These are phyloP conservation scores for Oscheius myriophilus DNA, from an alignment of 2,888 invertebrate species.

Conservation along the genomic window DNA sequence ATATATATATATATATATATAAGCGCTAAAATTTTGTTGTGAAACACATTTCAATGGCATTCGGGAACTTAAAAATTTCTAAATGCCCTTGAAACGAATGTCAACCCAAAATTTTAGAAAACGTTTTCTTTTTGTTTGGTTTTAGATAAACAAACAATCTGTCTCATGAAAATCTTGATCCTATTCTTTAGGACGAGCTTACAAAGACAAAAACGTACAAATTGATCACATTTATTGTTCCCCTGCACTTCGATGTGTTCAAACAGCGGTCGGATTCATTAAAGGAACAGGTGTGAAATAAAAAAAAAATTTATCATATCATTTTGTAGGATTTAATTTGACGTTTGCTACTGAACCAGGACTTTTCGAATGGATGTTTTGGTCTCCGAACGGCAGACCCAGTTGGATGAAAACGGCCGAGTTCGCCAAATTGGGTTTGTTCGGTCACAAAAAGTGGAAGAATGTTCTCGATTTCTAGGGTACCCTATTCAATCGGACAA, in stretches of 20 bases:
- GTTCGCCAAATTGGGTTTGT: conserved; percentile 53
- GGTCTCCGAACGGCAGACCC: conserved; percentile 84
- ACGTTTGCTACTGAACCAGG: conserved; percentile 81
- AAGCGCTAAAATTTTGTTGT: no score
- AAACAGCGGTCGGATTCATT: conserved; percentile 79
- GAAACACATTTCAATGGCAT: no score
- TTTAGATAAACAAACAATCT: no score
- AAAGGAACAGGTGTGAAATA: conserved; percentile 71
- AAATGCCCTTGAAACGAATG: no score
- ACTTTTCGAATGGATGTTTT: conserved; percentile 90
- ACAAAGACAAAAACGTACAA: conserved; percentile 79
- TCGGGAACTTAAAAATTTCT: no score
- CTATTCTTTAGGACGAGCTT: conserved; percentile 87
- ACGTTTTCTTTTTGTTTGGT: no score
- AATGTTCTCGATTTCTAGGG: conserved; percentile 56
- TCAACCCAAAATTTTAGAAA: no score
- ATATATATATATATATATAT: no score
- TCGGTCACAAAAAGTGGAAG: neutral
- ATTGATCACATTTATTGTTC: conserved; percentile 86
- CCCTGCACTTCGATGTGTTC: conserved; percentile 88
- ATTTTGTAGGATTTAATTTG: conserved; percentile 76
- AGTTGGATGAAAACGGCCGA: conserved; percentile 80
- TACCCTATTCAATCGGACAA: conserved; percentile 80
- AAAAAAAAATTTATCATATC: neutral
- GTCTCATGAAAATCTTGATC: no score